Base-by-base conservation (phyloP, 1,140 invertebrate genomes). In the Trypoxylus dichotomus region DNA sequence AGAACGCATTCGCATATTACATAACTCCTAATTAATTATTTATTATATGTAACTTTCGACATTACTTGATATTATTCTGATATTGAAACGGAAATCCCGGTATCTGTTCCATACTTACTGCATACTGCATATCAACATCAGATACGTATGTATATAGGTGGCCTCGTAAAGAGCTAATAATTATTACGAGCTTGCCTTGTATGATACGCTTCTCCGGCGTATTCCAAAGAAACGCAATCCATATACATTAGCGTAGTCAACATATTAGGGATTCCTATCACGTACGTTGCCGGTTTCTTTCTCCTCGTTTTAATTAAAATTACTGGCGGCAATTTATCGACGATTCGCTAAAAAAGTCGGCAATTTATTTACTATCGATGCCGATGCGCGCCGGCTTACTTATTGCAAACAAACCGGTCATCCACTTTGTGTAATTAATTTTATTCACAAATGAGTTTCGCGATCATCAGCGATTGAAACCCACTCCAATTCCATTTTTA, bases 341-440 rank as follows among this genome's bases (percentile, higher is more conserved):
- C 47, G 47, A 54, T 54, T 54, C 47, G 47, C 19, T 54, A 54
- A 54, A 54, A 54, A n/a, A 54, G 47, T 54, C 15, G 5, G 47
- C 47, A 54, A 54, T 54, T 54, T 54, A 54, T 54, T 54, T 54
- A 54, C 47, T n/a, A 54, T 54, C 47, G 47, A 54, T 43, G 42
- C 42, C 42, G 42, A 43, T 54, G 47, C 47, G 15, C 47, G 47
- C 19, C 47, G 47, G 1, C 15, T 54, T 54, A 54, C 47, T n/a
- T 54, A 54, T 54, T 54, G 47, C 47, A 54, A 15, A 3, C 19
- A 54, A 2, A n/a, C 6, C 11, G 47, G 15, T 54, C 2, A 19
- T 54, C 19, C 47, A 54, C 47, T 54, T 54, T 54, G 47, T 54
- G 47, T 54, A 54, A 54, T 54, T 54, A 54, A 54, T 54, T 54